Evolutionary conservation across 2,888 invertebrate genomes (phyloP), one percentile per base, ranked within the genome.

Genomic region (Anaspis maculata): DNA sequence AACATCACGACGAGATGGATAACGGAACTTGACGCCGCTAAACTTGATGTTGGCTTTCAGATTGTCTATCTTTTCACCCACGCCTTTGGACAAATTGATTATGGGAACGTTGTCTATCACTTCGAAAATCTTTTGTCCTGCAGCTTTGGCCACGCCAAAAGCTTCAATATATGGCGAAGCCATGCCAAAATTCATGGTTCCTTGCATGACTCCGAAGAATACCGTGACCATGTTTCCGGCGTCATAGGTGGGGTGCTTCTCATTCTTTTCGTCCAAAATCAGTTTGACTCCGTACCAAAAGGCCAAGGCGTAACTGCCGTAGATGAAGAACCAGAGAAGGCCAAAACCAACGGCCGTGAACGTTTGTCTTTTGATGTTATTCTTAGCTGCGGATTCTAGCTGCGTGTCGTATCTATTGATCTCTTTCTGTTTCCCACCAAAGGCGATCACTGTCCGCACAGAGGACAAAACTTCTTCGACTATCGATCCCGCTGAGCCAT

Each of bases 211-310:
- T 31, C 80, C 77, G 61, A 88, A 86, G 63, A 88, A 88, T 10
- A 24, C 83, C 9, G 79, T 78, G 11, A 83, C 74, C 82, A 84
- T 82, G 9, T 73, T 77, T 28, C 70, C 71, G 0, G 78, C 69
- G 36, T 74, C 69, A 48, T 83, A 83, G n/a, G n/a, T n/a, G n/a
- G n/a, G n/a, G n/a, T n/a, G n/a, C n/a, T n/a, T n/a, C n/a, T n/a
- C n/a, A n/a, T n/a, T n/a, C 27, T 62, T 68, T 11, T 79, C 75
- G 12, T 74, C 69, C 1, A 78, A 51, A 48, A 83, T 71, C 7
- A 83, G 63, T 26, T 67, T 70, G 42, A 83, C 77, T 1, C 89
- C 89, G 57, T 85, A 89, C 84, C 86, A 89, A 61, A 90, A 86
- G 0, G 87, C 83, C 15, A 89, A 61, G 0, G 83, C 81, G 54